Base-by-base conservation (phyloP, 2,113 vertebrate species). In the Centropristis striata region DNA sequence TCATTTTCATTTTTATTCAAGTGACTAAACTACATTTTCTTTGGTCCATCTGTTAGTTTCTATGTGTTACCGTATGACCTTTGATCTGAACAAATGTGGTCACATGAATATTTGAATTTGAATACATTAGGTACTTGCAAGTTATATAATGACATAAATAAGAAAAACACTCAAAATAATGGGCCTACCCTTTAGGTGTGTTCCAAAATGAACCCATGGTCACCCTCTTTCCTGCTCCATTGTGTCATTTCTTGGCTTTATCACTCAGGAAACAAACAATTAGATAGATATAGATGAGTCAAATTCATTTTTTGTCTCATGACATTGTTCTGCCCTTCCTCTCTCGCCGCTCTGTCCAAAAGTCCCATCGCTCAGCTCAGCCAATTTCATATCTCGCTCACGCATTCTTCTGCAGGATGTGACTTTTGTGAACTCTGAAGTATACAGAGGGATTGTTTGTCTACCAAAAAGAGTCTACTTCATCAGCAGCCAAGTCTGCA, bases 321-420 rank as follows among this genome's bases (percentile, higher is more conserved):
- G 42, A 76, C 83, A 94, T 94, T 94, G 91, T 94, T 91, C 84
- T 78, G 84, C 75, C 80, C 80, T 91, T 90, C 86, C 88, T 49
- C 66, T 84, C 25, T n/a, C 1, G 16, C 71, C 82, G 25, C 60
- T 50, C 3, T 51, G 28, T 18, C 55, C 54, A 47, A 47, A 63
- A 61, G 47, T 63, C 57, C 23, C 25, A n/a, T 72, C 16, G 13
- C 47, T 75, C 58, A 23, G 15, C 21, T 67, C 55, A 25, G 70
- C 57, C 61, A 65, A 86, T 79, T 47, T 63, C 80, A 42, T 89
- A 90, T 90, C 89, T 90, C 9, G 1, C 36, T 12, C 58, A 42
- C 77, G 60, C 84, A 89, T 55, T 76, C 20, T 37, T 77, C 77
- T 81, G 49, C 86, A 90, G 93, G 92, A 94, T 86, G 90, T 88